These are phyloP conservation scores for Micrastur ruficollis DNA, from an alignment of 2,797 vertebrate species.

Conservation along the genomic window DNA sequence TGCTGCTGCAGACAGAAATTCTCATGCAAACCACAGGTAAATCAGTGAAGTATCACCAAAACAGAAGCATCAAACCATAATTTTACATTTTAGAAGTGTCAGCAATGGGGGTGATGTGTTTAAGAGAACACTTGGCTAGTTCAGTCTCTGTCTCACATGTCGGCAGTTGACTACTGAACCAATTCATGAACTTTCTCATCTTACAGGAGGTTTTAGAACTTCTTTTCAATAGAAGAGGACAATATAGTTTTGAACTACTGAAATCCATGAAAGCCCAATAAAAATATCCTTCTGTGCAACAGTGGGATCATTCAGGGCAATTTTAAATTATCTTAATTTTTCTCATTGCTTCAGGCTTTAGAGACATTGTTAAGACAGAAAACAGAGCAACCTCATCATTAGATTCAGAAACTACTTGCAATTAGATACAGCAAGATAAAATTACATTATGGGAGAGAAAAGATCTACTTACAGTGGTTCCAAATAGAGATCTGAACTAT, in stretches of 20 bases:
- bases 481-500: constrained; percentile 21
- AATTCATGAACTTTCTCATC: neutral
- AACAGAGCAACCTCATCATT: constrained; percentile 7
- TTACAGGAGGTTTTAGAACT: neutral
- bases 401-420: constrained; percentile 12
- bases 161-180: neutral
- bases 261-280: neutral
- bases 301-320: neutral
- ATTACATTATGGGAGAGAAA: constrained; percentile 51
- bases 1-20: neutral
- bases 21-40: neutral
- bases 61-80: neutral
- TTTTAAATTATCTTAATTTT: neutral
- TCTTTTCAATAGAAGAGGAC: neutral
- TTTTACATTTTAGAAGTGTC: neutral
- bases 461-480: constrained; percentile 34
- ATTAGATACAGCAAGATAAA: constrained; percentile 56
- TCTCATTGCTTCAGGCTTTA: neutral
- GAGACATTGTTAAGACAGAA: neutral
- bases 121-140: neutral
- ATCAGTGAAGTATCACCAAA: neutral
- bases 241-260: neutral
- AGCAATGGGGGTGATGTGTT: neutral
- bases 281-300: neutral
- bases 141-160: neutral